Base-by-base conservation (phyloP, 1,140 invertebrate genomes). In the Rhopalosiphum padi region DNA sequence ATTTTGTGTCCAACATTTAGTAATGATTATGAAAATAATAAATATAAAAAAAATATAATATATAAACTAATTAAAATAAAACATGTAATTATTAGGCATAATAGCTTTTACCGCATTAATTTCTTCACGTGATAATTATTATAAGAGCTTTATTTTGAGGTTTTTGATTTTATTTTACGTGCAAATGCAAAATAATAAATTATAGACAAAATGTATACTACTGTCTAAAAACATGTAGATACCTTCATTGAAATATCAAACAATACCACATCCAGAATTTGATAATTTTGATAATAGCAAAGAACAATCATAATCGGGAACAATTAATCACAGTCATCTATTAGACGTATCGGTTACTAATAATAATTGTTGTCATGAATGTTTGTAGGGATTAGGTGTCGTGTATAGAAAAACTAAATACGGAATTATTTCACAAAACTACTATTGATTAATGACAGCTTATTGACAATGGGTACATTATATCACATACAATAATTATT, bases 281-380 rank as follows among this genome's bases (percentile, higher is more conserved):
- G n/a, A 77, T 77, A 77, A 41, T 41, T 41, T 41, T 41, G 41
- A 41, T 41, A 41, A 41, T 41, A 41, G 41, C 2, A 41, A 41
- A 41, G 41, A 41, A 41, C 41, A 41, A 4, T 41, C 41, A 4
- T 41, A 41, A 77, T n/a, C 18, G 30, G 60, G 23, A 77, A 18
- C 60, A n/a, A 77, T 77, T 77, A n/a, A 77, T 77, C n/a, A 68
- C 60, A 68, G 60, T 68, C n/a, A 68, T n/a, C 30, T 68, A 68
- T 68, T 77, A 77, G 11, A 18, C 15, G 30, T n/a, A 18, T 35
- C 15, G 60, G 60, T 77, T 77, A 77, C 30, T 77, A 77, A 77
- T 77, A 77, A 77, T 77, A 77, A n/a, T 21, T 77, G n/a, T 77
- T 77, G 60, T 77, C n/a, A 77, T 77, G n/a, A n/a, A 4, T 77